Base-by-base conservation (phyloP, 2,113 vertebrate genomes). In the Entomyzon cyanotis region DNA sequence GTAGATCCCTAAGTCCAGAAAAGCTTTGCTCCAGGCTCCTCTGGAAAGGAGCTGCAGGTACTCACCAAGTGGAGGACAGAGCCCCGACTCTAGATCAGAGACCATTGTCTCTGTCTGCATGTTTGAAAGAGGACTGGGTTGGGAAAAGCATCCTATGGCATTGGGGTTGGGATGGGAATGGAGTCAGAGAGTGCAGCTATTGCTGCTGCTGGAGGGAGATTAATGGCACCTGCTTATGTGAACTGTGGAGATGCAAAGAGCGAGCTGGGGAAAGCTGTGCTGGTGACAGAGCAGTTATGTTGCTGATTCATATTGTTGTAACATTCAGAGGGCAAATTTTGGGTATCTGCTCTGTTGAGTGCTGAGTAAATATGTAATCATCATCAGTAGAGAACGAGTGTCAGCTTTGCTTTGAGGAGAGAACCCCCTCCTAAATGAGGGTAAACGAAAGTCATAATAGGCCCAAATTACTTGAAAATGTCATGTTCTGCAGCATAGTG, bases 151-250 rank as follows among this genome's bases (percentile, higher is more conserved):
- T 18, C 42, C 64, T 50, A 23, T 0, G 5, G 63, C 2, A 0
- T 5, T 28, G 64, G 9, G 23, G 5, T 5, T 2, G 10, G 30
- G 70, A 10, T 1, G 9, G 33, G 25, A 49, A 4, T 2, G 42
- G 52, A 89, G 30, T 14, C 49, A 62, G 44, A 46, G 15, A 52
- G 16, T 39, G 35, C 69, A 62, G 37, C 25, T 56, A 30, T 21
- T 67, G 65, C 24, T 68, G 39, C 37, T 74, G 25, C 37, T 73
- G 50, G 28, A 62, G 64, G 16, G 35, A 31, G 7, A 56, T 22
- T 8, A 44, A 39, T 13, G 49, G 47, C 49, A 42, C 10, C 30
- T 9, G 41, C 27, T 76, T 79, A 28, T 30, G 37, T 55, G 56
- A 82, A 41, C 19, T 0, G 0, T 28, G 59, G 75, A 73, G 46